Evolutionary conservation across 1,140 invertebrate species (phyloP).

Genomic region (Leptinotarsa defecta): DNA sequence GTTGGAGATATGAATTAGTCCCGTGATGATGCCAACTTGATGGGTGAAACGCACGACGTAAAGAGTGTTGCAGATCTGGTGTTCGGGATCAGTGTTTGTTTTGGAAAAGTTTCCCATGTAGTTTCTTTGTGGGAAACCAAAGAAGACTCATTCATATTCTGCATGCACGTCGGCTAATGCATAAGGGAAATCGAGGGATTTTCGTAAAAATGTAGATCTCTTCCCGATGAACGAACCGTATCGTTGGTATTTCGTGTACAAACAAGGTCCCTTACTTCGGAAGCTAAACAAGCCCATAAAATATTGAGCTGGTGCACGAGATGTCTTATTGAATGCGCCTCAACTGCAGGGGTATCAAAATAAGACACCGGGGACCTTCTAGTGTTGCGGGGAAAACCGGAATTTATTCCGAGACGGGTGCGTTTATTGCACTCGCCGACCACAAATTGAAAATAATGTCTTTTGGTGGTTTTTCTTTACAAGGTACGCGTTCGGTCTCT

Average conservation of each 20-base stretch:
- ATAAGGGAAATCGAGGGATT: not conserved
- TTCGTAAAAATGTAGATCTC: not conserved
- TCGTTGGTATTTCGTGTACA: not conserved
- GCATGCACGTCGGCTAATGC: no score
- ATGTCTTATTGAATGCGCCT: constrained; percentile 22
- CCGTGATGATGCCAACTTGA: no score
- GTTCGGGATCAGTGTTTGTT: no score
- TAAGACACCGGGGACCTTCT: constrained; percentile 22
- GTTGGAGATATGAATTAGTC: no score
- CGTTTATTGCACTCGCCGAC: constrained; percentile 27
- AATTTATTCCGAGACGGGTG: constrained; percentile 23
- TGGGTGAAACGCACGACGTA: no score
- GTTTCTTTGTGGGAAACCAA: not conserved
- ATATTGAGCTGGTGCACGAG: constrained; percentile 2
- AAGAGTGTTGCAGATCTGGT: no score
- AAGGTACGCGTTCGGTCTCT: not conserved
- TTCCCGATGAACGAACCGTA: not conserved
- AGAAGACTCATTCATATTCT: no score
- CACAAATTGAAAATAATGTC: constrained; percentile 30
- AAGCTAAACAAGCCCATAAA: constrained; percentile 6
- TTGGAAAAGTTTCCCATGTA: not conserved
- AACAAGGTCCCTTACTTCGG: not conserved
- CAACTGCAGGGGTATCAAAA: constrained; percentile 25
- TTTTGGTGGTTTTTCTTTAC: not conserved
- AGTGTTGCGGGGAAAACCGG: constrained; percentile 7